Evolutionary conservation across 2,113 vertebrate genomes (phyloP).

Genomic region (Salvelinus sp.): DNA sequence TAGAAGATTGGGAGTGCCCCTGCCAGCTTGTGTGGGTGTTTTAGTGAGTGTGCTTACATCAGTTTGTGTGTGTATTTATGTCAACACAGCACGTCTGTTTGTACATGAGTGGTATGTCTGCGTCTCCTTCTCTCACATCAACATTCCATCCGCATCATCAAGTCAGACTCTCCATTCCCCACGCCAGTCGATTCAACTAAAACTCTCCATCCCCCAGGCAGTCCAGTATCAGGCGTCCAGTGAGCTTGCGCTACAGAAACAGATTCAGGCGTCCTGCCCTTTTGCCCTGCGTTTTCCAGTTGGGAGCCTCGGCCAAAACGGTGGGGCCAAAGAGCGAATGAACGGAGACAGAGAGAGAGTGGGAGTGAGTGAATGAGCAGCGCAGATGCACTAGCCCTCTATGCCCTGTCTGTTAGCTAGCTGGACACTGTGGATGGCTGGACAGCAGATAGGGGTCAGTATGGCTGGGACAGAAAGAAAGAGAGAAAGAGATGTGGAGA

Average conservation of each 20-base stretch:
- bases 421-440: slow-evolving; percentile 39
- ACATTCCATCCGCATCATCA: slow-evolving; percentile 7
- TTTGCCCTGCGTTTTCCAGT: slow-evolving; percentile 27
- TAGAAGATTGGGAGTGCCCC: background rate
- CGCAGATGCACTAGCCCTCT: background rate
- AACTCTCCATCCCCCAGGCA: background rate
- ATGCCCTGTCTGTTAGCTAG: slow-evolving; percentile 32
- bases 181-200: background rate
- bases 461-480: background rate
- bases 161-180: slow-evolving; percentile 4
- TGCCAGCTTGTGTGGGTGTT: background rate
- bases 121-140: background rate
- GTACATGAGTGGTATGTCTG: slow-evolving; percentile 12
- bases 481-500: background rate
- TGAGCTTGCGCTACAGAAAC: background rate
- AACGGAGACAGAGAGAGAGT: slow-evolving; percentile 13
- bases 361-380: background rate
- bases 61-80: background rate
- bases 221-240: background rate
- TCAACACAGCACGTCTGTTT: background rate
- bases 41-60: background rate
- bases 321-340: slow-evolving; percentile 12
- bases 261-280: slow-evolving; percentile 23
- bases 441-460: slow-evolving; percentile 45
- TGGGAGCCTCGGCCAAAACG: slow-evolving; percentile 40